Conservation (phyloP, 1,140 invertebrate species). For the Eriocheir sinensis region DNA sequence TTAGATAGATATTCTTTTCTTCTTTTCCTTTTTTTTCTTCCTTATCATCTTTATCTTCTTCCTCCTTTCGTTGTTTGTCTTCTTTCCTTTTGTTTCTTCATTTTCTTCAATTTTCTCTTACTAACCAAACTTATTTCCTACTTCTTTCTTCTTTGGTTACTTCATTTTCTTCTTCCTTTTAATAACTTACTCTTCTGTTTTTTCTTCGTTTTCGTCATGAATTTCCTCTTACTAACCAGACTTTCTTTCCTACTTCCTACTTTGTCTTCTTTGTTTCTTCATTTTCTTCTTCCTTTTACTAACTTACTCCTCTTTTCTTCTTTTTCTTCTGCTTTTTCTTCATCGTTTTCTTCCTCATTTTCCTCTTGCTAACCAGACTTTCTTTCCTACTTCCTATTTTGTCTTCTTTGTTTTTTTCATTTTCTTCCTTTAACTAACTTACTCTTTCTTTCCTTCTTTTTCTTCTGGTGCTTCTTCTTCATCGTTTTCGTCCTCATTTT, state of each 20-base stretch:
- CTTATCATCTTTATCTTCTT: neutral
- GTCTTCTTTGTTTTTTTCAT: neutral
- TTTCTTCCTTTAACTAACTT: constrained; percentile 18
- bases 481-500: neutral
- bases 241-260: neutral
- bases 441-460: neutral
- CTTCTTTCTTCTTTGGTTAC: neutral
- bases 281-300: no score
- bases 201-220: neutral
- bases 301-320: no score
- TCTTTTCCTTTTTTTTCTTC: neutral
- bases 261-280: neutral
- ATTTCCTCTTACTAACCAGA: neutral
- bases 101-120: constrained; percentile 20
- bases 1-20: neutral
- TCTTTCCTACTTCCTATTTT: neutral
- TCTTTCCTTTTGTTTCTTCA: neutral
- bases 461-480: neutral
- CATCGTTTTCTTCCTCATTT: neutral
- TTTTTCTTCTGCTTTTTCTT: no score
- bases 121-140: neutral
- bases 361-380: neutral
- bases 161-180: neutral
- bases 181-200: neutral
- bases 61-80: neutral